Percentiles rank a stretch among this genome's conserved stretches.
phyloP scores from a whole-genome alignment of 2,797 vertebrate genomes.

The Periophthalmus magnuspinnatus region DNA sequence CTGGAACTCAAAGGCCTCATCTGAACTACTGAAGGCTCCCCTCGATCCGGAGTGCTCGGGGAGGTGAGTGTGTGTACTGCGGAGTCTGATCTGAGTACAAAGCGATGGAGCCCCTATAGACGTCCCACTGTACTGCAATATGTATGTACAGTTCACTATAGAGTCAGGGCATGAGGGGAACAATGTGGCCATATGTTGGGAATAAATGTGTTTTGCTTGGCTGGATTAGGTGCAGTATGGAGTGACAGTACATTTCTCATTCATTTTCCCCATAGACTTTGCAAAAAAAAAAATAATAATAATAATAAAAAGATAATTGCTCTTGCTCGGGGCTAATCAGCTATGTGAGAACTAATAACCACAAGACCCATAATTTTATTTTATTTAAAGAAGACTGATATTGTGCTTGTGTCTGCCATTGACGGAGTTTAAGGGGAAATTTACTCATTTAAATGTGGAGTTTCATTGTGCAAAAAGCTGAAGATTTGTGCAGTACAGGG shows the following conservation, averaged over 20 bases:
- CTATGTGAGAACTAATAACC: too few species aligned
- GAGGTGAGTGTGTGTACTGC: slow-evolving; percentile 19
- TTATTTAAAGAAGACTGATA: too few species aligned
- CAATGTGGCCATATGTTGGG: neutral
- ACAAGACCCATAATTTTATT: too few species aligned
- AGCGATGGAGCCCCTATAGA: slow-evolving; percentile 10
- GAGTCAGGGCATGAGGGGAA: slow-evolving; percentile 28
- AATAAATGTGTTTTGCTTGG: slow-evolving; percentile 2
- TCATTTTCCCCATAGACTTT: neutral
- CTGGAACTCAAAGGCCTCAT: slow-evolving; percentile 42
- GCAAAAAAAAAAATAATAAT: too few species aligned
- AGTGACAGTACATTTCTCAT: neutral
- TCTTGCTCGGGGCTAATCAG: too few species aligned
- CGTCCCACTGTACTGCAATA: neutral
- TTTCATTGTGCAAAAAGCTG: too few species aligned
- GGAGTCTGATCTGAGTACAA: slow-evolving; percentile 23
- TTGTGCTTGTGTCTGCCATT: too few species aligned
- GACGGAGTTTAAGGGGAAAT: too few species aligned
- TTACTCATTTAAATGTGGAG: too few species aligned
- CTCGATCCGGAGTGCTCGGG: slow-evolving; percentile 21
- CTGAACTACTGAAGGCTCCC: slow-evolving; percentile 46
- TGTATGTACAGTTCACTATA: slow-evolving; percentile 5
- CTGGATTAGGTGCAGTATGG: neutral
- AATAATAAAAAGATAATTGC: too few species aligned
- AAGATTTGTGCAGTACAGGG: too few species aligned